phyloP scores from a whole-genome alignment of 1,140 invertebrate species.

The Diuraphis noxia region DNA sequence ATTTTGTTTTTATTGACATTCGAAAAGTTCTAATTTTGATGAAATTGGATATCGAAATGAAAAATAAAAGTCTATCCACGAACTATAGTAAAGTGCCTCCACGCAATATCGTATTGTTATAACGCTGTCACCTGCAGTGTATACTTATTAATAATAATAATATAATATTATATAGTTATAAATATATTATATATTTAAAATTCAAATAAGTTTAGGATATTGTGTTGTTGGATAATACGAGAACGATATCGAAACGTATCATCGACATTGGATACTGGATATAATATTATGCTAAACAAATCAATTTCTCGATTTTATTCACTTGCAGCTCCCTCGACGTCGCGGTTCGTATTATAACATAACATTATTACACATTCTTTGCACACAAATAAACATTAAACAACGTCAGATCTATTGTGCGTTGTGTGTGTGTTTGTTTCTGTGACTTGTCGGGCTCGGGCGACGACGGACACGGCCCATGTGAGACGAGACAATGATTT shows the following conservation, averaged over 20 bases:
- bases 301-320: not conserved
- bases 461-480: slow-evolving; percentile 31
- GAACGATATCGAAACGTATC: not conserved
- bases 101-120: not conserved
- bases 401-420: not conserved
- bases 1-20: no score
- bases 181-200: no score
- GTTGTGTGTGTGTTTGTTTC: no score
- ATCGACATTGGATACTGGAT: no score
- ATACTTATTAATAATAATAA: not conserved
- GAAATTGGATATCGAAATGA: no score
- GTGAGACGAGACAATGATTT: not conserved
- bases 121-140: not conserved
- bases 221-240: not conserved
- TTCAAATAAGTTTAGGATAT: not conserved
- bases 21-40: no score
- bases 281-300: not conserved
- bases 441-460: not conserved
- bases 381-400: not conserved
- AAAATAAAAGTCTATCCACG: not conserved
- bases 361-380: not conserved
- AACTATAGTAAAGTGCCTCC: no score
- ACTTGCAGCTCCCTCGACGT: not conserved
- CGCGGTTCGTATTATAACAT: not conserved
- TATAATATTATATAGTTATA: no score